phyloP scores from a whole-genome alignment of 2,113 vertebrate species.

The Anolis carolinensis region DNA sequence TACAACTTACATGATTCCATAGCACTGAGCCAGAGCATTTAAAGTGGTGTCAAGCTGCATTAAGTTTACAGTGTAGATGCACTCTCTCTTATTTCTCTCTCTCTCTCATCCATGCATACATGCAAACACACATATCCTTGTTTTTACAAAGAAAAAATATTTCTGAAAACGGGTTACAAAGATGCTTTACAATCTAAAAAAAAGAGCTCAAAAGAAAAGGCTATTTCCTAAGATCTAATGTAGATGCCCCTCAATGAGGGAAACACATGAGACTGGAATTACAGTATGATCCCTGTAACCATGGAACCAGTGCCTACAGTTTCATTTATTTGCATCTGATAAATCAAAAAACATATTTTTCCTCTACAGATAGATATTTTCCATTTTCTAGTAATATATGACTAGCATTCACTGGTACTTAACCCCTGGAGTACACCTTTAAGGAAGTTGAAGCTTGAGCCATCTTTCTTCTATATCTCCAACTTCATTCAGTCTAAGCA shows the following conservation, averaged over 20 bases:
- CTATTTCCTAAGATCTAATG: background rate
- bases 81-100: too few relatives aligned
- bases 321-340: too few relatives aligned
- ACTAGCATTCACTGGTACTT: background rate
- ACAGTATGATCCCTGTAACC: too few relatives aligned
- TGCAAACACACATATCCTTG: too few relatives aligned
- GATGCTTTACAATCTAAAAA: background rate
- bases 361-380: background rate
- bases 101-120: too few relatives aligned
- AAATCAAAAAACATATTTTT: too few relatives aligned
- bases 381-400: background rate
- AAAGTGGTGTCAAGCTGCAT: too few relatives aligned
- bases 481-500: background rate
- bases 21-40: too few relatives aligned
- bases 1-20: too few relatives aligned
- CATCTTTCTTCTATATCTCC: background rate
- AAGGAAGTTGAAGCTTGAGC: background rate
- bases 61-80: too few relatives aligned
- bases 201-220: background rate
- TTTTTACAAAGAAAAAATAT: background rate
- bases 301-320: too few relatives aligned
- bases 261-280: background rate
- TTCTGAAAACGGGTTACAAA: background rate
- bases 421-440: background rate
- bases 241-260: background rate